Evolutionary conservation across 1,140 invertebrate genomes (phyloP).

Genomic region (Hypsibius dujardini): DNA sequence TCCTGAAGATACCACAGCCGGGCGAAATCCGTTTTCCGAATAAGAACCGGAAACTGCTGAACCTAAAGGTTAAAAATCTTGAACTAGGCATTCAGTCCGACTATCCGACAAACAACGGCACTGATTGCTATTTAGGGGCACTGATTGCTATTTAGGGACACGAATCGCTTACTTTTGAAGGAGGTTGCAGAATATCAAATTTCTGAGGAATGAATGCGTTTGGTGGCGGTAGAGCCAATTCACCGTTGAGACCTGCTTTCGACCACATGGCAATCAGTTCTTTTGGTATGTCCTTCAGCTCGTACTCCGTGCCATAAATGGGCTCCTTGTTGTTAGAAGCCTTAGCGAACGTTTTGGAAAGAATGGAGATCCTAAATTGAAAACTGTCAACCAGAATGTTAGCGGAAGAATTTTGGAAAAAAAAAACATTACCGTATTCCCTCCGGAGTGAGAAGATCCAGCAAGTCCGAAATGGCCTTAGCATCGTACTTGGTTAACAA

Average conservation of each 20-base stretch:
- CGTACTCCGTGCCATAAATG: slow-evolving; percentile 80
- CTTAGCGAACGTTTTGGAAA: slow-evolving; percentile 48
- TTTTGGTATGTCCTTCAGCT: slow-evolving; percentile 46
- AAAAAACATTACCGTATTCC: slow-evolving; percentile 44
- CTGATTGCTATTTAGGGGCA: too few relatives aligned
- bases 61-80: slow-evolving; percentile 25
- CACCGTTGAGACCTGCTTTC: slow-evolving; percentile 41
- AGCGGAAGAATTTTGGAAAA: neutral
- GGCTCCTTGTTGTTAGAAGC: slow-evolving; percentile 40
- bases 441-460: slow-evolving; percentile 53
- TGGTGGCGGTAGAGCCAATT: slow-evolving; percentile 52
- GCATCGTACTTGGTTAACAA: slow-evolving; percentile 63
- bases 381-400: neutral
- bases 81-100: too few relatives aligned
- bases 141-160: slow-evolving; percentile 19
- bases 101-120: too few relatives aligned
- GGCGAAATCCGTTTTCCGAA: slow-evolving; percentile 56
- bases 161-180: slow-evolving; percentile 12
- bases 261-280: slow-evolving; percentile 52
- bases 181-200: slow-evolving; percentile 49
- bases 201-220: slow-evolving; percentile 80
- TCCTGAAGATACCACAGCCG: slow-evolving; percentile 87
- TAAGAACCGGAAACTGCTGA: slow-evolving; percentile 48
- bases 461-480: slow-evolving; percentile 55
- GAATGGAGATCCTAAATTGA: slow-evolving; percentile 45